Conservation (phyloP, 2,888 invertebrate species). For the Thymelicus lineola region DNA sequence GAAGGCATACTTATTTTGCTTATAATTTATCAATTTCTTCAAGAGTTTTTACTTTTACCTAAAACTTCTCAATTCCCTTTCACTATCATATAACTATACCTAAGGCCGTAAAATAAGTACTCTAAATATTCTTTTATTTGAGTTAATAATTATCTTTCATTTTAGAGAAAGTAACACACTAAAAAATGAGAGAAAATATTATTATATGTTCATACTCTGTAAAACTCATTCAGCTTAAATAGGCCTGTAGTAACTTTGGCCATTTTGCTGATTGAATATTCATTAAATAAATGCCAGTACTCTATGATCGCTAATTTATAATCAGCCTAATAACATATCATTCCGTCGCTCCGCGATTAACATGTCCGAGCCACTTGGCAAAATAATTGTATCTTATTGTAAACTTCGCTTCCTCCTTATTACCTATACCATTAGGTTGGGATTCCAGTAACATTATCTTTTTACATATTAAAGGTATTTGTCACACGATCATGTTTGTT, state of each 20-base stretch:
- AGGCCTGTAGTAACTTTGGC: too few species aligned
- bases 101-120: too few species aligned
- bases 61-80: too few species aligned
- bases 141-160: too few species aligned
- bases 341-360: slow-evolving; percentile 65
- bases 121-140: too few species aligned
- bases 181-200: not conserved
- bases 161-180: too few species aligned
- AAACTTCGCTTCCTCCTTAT: slow-evolving; percentile 21
- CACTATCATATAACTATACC: too few species aligned
- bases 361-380: slow-evolving; percentile 60
- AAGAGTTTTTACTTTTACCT: too few species aligned
- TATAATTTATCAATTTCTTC: too few species aligned
- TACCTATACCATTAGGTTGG: slow-evolving; percentile 5
- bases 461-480: slow-evolving; percentile 28
- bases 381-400: slow-evolving; percentile 48
- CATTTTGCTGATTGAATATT: not conserved
- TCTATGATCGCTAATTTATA: slow-evolving; percentile 38
- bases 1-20: too few species aligned
- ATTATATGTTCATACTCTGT: not conserved
- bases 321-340: slow-evolving; percentile 55
- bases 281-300: not conserved
- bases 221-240: too few species aligned
- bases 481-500: slow-evolving; percentile 38
- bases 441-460: slow-evolving; percentile 4